Conservation (phyloP, 2,113 vertebrate species). For the Cyphomyrus plagiostoma region DNA sequence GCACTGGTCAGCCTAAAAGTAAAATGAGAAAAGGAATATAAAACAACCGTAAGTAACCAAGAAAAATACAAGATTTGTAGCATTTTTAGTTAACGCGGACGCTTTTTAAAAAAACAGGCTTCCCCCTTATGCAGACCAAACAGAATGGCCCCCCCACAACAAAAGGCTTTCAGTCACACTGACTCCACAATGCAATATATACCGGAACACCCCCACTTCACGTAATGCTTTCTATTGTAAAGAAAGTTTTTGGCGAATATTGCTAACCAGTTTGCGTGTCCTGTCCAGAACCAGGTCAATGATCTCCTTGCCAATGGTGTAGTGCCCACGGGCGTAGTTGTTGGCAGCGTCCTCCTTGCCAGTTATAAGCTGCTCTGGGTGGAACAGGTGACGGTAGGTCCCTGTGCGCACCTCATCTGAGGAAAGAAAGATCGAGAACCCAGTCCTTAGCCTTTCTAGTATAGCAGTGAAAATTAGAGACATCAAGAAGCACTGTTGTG, state of each 20-base stretch:
- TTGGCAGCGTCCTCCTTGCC: constrained; percentile 40
- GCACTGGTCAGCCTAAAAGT: constrained; percentile 60
- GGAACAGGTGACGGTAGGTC: constrained; percentile 39
- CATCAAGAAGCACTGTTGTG: background rate
- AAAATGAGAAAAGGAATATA: background rate
- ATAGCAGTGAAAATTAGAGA: background rate
- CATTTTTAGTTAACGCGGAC: too few species aligned
- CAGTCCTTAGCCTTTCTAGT: background rate
- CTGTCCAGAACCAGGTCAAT: constrained; percentile 40
- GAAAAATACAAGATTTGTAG: too few species aligned
- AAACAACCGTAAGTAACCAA: background rate
- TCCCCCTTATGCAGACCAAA: too few species aligned
- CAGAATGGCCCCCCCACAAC: background rate
- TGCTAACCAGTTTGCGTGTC: constrained; percentile 40
- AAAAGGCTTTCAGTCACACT: background rate
- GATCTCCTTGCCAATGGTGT: constrained; percentile 41
- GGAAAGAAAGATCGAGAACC: background rate
- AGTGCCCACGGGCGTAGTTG: constrained; percentile 38
- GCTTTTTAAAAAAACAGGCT: too few species aligned
- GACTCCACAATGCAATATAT: background rate
- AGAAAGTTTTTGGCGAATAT: background rate
- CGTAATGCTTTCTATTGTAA: background rate
- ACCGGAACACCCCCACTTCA: background rate
- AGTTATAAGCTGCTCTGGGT: constrained; percentile 38
- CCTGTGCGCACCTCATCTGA: constrained; percentile 40